phyloP scores from a whole-genome alignment of 2,888 invertebrate species.

The Andricus curvator region DNA sequence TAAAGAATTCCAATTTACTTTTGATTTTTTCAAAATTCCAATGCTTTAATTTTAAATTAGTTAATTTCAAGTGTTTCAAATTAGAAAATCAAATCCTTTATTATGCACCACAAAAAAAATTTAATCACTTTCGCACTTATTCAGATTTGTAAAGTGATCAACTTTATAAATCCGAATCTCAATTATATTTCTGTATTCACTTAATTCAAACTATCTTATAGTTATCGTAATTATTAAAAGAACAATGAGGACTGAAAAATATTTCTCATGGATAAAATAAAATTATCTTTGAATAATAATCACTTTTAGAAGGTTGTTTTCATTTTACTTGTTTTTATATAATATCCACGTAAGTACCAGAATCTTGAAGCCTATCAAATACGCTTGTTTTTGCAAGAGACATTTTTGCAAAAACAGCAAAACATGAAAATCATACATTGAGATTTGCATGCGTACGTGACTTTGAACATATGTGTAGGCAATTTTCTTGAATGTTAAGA shows the following conservation, averaged over 20 bases:
- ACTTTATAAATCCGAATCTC: too few species aligned
- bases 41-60: too few species aligned
- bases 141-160: too few species aligned
- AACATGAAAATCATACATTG: neutral
- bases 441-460: neutral
- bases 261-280: neutral
- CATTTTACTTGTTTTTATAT: neutral
- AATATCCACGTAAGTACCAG: neutral
- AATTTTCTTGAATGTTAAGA: slow-evolving; percentile 50
- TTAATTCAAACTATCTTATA: too few species aligned
- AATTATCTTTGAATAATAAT: neutral
- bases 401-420: neutral
- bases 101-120: too few species aligned
- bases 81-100: too few species aligned
- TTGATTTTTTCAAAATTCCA: too few species aligned
- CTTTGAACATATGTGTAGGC: slow-evolving; percentile 42
- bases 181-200: too few species aligned
- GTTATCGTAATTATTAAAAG: neutral
- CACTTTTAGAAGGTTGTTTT: neutral
- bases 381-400: neutral
- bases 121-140: too few species aligned
- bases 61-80: too few species aligned
- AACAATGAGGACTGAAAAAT: neutral
- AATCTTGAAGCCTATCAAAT: neutral
- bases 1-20: too few species aligned